These are phyloP conservation scores for Pelobates cultripes DNA, from an alignment of 2,797 vertebrate genomes.

Conservation along the genomic window DNA sequence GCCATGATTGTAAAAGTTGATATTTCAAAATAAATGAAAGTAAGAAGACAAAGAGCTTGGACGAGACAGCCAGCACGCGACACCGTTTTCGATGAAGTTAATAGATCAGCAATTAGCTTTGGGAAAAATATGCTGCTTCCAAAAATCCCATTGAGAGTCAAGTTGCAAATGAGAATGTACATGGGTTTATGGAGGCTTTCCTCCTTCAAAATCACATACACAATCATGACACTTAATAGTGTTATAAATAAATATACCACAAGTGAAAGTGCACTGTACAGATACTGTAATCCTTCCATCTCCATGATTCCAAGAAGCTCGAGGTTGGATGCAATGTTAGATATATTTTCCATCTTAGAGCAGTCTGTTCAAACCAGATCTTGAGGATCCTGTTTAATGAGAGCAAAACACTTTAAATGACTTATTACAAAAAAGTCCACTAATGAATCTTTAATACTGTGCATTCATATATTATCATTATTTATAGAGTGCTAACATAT, in stretches of 20 bases:
- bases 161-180: constrained; percentile 12
- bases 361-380: not conserved
- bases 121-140: not conserved
- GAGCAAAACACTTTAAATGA: not conserved
- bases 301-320: not conserved
- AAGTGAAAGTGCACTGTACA: not conserved
- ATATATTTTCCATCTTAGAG: not conserved
- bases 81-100: not conserved
- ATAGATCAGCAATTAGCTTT: constrained; percentile 1
- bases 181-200: constrained; percentile 19
- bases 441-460: too few species aligned
- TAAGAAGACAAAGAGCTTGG: not conserved
- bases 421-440: too few species aligned
- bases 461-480: too few species aligned
- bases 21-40: not conserved
- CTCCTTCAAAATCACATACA: not conserved
- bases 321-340: not conserved
- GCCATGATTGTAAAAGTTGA: constrained; percentile 7
- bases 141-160: not conserved
- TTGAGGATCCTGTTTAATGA: not conserved
- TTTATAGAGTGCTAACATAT: too few species aligned
- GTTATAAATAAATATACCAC: not conserved
- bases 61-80: not conserved
- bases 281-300: not conserved
- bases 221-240: not conserved